Base-by-base conservation (phyloP, 2,888 invertebrate species). In the Dryobotodes eremita region DNA sequence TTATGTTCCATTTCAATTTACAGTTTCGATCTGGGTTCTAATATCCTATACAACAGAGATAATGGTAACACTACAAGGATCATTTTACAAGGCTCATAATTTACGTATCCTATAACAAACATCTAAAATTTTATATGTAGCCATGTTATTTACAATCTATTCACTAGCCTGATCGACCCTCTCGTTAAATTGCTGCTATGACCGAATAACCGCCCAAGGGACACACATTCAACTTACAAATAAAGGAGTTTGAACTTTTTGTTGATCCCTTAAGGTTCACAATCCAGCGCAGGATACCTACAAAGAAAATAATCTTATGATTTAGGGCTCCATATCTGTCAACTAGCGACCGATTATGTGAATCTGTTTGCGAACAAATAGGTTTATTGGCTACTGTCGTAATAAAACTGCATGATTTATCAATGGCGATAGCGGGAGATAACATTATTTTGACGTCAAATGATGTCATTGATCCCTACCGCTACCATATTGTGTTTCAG, bases 361-460 rank as follows among this genome's bases (percentile, higher is more conserved):
- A 93, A 95, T 93, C 93, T 93, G 92, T 93, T 93, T 92, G 92
- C 91, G 92, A 92, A 95, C 95, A 95, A 96, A 96, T 95, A 95
- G 95, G 95, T 96, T 96, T 96, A 96, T 94, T 94, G 95, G 92
- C 92, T 94, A 93, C 94, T 93, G 93, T 93, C 92, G 93, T 91
- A 92, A 94, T 96, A 96, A 96, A 96, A 89, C 88, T 88, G 82
- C 83, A 89, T 94, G 95, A 96, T 96, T 96, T 95, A 96, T 92
- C 89, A 90, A 85, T 86, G 88, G 86, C 66, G 85, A 83, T 85
- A 81, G 70, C 77, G 26, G 88, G 88, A 91, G 88, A 89, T 91
- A 90, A 90, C 90, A 89, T 88, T 89, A 88, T 90, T 92, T 89
- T 89, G 90, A 90, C 83, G 86, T 88, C 86, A 83, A 90, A 89